Evolutionary conservation across 1,140 invertebrate genomes (phyloP).

Genomic region (Andrena cerasifolii): DNA sequence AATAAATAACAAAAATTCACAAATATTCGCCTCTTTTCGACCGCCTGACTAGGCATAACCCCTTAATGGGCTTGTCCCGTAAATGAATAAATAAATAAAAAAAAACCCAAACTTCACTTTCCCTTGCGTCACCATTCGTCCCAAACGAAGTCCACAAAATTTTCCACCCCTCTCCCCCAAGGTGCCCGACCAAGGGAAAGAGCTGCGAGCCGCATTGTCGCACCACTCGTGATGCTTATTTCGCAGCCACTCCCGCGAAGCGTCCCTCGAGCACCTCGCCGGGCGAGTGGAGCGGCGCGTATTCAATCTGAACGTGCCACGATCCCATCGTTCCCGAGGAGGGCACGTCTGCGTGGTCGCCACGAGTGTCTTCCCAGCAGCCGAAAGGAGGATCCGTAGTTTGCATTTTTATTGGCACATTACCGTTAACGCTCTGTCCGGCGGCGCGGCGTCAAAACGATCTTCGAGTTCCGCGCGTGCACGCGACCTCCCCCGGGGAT

Average conservation of each 20-base stretch:
- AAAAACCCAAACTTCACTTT: too few relatives aligned
- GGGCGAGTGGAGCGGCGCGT: constrained; percentile 35
- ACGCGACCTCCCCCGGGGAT: neutral
- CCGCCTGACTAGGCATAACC: too few relatives aligned
- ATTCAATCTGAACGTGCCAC: constrained; percentile 60
- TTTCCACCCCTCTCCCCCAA: neutral
- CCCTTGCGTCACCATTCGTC: neutral
- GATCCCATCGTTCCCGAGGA: neutral
- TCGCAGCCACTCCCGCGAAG: constrained; percentile 50
- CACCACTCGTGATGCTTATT: constrained; percentile 64
- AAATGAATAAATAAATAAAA: too few relatives aligned
- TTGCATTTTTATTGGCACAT: constrained; percentile 70
- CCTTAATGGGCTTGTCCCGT: too few relatives aligned
- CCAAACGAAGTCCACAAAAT: neutral
- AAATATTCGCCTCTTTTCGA: too few relatives aligned
- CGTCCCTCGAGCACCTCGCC: constrained; percentile 40
- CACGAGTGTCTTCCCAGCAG: constrained; percentile 34
- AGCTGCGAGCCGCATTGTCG: constrained; percentile 18
- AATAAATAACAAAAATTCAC: too few relatives aligned
- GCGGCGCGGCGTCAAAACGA: constrained; percentile 50
- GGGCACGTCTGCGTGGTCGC: constrained; percentile 3
- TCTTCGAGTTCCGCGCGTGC: constrained; percentile 30
- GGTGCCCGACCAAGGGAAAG: constrained; percentile 15
- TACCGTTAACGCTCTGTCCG: constrained; percentile 44
- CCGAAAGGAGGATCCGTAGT: constrained; percentile 44